Conservation (phyloP, 2,888 invertebrate species). For the Coelopa pilipes region DNA sequence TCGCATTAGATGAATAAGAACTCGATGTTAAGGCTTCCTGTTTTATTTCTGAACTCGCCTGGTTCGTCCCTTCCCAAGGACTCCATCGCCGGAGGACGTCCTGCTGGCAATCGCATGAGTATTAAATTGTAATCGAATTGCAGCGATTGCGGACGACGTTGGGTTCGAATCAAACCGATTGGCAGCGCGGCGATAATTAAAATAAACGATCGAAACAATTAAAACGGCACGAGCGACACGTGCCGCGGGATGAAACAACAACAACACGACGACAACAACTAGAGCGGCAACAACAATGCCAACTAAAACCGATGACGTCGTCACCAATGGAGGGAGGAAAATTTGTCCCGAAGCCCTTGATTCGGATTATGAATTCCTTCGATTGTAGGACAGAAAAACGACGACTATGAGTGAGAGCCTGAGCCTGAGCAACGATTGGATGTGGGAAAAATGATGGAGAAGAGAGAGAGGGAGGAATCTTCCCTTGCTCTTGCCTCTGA, state of each 20-base stretch:
- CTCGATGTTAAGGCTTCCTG: no score
- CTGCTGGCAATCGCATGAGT: constrained; percentile 19
- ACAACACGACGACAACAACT: neutral
- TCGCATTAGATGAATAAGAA: neutral
- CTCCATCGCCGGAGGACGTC: neutral
- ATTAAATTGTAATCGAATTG: constrained; percentile 34
- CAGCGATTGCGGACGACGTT: constrained; percentile 10
- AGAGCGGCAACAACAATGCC: neutral
- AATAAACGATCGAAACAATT: constrained; percentile 39
- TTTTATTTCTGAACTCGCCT: no score
- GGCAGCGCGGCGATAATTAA: constrained; percentile 9
- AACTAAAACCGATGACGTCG: no score
- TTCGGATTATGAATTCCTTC: no score
- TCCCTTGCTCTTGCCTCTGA: no score
- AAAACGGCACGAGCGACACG: constrained; percentile 40
- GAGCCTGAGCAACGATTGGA: no score
- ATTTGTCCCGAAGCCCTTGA: no score
- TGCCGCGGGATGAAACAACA: constrained; percentile 28
- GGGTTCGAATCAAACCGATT: neutral
- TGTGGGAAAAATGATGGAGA: no score
- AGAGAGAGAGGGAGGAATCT: no score
- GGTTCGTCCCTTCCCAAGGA: neutral
- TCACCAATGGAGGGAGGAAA: no score
- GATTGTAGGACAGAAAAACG: no score
- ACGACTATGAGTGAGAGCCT: no score